phyloP scores from a whole-genome alignment of 2,888 invertebrate genomes.

The Petrolisthes cinctipes region DNA sequence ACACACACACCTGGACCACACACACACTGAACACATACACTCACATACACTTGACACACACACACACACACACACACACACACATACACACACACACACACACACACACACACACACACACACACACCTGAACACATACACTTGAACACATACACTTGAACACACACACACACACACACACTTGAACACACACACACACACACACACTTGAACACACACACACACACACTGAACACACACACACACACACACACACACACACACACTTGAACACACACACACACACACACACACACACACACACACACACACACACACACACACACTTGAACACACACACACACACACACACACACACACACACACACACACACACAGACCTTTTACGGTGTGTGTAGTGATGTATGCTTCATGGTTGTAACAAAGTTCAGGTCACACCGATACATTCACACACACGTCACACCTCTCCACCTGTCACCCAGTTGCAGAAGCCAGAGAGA shows the following conservation, averaged over 20 bases:
- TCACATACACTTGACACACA: no score
- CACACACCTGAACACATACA: background rate
- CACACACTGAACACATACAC: no score
- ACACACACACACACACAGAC: no score
- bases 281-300: background rate
- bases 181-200: background rate
- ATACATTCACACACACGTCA: slow-evolving; percentile 26
- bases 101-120: no score
- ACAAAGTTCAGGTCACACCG: background rate
- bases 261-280: background rate
- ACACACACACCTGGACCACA: background rate
- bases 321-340: background rate
- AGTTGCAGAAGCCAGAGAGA: no score
- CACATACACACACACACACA: no score
- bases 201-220: slow-evolving; percentile 1
- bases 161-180: background rate
- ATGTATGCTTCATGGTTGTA: no score
- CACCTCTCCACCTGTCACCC: background rate
- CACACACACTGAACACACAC: background rate
- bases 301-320: background rate
- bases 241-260: background rate
- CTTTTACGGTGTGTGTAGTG: no score
- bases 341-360: background rate
- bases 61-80: no score
- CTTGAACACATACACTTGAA: background rate